Evolutionary conservation across 1,140 invertebrate species (phyloP).

Genomic region (Zaprionus capensis): DNA sequence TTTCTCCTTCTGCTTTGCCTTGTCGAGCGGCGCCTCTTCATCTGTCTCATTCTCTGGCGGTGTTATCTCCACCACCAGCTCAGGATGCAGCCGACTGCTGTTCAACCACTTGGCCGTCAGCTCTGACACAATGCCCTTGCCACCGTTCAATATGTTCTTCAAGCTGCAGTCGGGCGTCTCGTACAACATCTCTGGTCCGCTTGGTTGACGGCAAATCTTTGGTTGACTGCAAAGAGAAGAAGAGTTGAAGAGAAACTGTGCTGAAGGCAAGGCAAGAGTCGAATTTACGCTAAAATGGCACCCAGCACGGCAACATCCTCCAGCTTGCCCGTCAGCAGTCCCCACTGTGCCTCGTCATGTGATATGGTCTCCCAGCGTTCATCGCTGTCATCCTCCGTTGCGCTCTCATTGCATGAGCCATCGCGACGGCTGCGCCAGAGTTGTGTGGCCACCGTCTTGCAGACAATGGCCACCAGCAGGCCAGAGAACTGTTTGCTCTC

Average conservation of each 20-base stretch:
- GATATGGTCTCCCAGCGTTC: constrained; percentile 93
- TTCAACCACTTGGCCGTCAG: constrained; percentile 92
- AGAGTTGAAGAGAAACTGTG: neutral
- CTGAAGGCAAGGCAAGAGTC: neutral
- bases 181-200: constrained; percentile 86
- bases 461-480: constrained; percentile 90
- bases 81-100: constrained; percentile 88
- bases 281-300: constrained; percentile 87
- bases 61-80: constrained; percentile 73
- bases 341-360: constrained; percentile 93
- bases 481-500: constrained; percentile 90
- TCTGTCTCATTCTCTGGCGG: constrained; percentile 48
- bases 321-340: constrained; percentile 92
- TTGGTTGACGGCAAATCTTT: constrained; percentile 54
- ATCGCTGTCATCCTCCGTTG: constrained; percentile 84
- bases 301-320: constrained; percentile 94
- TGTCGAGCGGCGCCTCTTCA: constrained; percentile 37
- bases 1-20: constrained; percentile 24
- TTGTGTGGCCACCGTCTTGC: constrained; percentile 88
- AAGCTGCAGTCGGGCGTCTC: constrained; percentile 89
- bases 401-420: constrained; percentile 84
- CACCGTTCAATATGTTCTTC: constrained; percentile 89
- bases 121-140: constrained; percentile 93
- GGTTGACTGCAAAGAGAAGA: constrained; percentile 47
- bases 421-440: constrained; percentile 83